Conservation (phyloP, 2,113 vertebrate species). For the Lasiurus cinereus region DNA sequence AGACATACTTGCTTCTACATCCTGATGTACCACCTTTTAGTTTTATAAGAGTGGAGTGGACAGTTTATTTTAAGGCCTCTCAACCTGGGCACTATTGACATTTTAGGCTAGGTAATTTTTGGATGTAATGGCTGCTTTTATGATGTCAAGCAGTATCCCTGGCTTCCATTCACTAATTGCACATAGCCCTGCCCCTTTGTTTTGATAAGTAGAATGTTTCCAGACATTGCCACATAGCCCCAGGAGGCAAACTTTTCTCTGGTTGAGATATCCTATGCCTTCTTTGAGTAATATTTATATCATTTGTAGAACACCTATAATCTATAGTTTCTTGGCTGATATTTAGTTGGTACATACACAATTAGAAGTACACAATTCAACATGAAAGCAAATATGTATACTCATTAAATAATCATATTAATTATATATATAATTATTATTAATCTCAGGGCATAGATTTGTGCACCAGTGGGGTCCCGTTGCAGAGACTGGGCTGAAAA, state of each 20-base stretch:
- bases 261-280: neutral
- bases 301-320: neutral
- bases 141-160: neutral
- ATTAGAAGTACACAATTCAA: neutral
- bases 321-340: neutral
- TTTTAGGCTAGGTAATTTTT: neutral
- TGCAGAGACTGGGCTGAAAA: no score
- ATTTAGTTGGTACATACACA: neutral
- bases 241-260: neutral
- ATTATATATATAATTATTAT: neutral
- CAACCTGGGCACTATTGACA: neutral
- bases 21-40: neutral
- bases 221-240: neutral
- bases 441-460: no score
- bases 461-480: no score
- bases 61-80: neutral
- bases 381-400: neutral
- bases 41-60: neutral
- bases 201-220: neutral
- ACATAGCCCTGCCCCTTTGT: neutral
- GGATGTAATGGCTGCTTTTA: neutral
- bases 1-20: neutral
- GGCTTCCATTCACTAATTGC: neutral
- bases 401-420: neutral
- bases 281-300: neutral